phyloP scores from a whole-genome alignment of 2,113 vertebrate genomes.

The Acanthisitta chloris region DNA sequence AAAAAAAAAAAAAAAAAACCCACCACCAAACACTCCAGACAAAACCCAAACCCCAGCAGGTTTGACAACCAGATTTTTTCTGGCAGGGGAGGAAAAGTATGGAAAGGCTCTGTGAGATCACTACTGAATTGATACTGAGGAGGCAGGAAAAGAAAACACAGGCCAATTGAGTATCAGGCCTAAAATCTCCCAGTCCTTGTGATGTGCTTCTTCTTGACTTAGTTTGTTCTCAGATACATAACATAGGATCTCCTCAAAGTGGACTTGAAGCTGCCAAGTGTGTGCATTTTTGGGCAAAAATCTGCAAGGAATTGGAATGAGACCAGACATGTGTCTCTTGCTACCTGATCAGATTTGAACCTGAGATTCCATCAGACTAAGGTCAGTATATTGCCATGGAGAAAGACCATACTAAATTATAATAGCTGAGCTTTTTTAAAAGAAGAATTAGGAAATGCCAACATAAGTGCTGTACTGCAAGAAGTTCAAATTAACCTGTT shows the following conservation, averaged over 20 bases:
- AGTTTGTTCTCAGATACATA: not conserved
- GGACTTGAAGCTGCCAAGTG: not conserved
- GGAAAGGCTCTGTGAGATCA: not conserved
- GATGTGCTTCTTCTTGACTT: not conserved
- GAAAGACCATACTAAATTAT: not conserved
- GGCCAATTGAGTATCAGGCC: not conserved
- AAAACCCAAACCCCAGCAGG: not conserved
- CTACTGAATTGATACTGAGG: not conserved
- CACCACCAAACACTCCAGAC: not conserved
- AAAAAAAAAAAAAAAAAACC: not conserved
- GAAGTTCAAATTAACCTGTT: not conserved
- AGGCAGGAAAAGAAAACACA: not conserved
- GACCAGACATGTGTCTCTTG: not conserved
- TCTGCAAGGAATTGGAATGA: not conserved
- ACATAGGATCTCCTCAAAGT: not conserved
- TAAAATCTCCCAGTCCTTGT: not conserved
- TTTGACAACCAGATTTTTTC: not conserved
- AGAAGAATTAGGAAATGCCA: not conserved
- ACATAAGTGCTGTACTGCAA: accelerated
- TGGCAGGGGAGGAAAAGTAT: not conserved
- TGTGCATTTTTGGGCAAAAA: not conserved
- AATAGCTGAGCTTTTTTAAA: not conserved
- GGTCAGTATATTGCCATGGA: not conserved
- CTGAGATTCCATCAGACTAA: not conserved
- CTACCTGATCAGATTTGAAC: not conserved